A percentile compares a stretch with the other conserved stretches of the same genome.
These are phyloP conservation scores for Chaunax sp. DNA, from an alignment of 2,797 vertebrate species.

Conservation along the genomic window DNA sequence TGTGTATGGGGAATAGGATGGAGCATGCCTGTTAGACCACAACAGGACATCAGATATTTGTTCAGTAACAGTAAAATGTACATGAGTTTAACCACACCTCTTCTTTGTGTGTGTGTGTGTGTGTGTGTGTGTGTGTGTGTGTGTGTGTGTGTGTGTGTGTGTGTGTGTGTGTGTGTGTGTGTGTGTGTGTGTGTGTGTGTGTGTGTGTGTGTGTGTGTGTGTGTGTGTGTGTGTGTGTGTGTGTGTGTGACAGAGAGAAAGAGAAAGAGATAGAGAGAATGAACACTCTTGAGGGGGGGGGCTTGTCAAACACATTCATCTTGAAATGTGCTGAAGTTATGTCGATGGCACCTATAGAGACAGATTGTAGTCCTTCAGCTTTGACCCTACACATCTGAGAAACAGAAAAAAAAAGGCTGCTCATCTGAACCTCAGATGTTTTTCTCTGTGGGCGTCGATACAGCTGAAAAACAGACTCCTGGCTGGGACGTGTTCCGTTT, in stretches of 20 bases:
- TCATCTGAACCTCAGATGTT: constrained; percentile 74
- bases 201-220: constrained; percentile 47
- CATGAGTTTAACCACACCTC: constrained; percentile 79
- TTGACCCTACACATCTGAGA: constrained; percentile 53
- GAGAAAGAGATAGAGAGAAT: constrained; percentile 36
- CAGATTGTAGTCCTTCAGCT: constrained; percentile 35
- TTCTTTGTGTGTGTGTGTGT: constrained; percentile 49
- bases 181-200: constrained; percentile 16
- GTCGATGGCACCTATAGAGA: constrained; percentile 42
- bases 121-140: constrained; percentile 41
- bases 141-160: constrained; percentile 11
- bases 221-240: constrained; percentile 29
- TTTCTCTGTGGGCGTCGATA: constrained; percentile 34
- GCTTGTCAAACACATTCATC: constrained; percentile 50
- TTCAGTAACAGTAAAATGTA: constrained; percentile 79
- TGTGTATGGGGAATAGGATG: constrained; percentile 74
- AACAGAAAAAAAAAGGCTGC: constrained; percentile 51
- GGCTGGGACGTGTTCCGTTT: constrained; percentile 64
- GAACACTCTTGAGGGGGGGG: constrained; percentile 8
- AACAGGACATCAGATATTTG: constrained; percentile 83
- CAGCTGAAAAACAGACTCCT: constrained; percentile 40
- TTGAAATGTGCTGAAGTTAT: constrained; percentile 18
- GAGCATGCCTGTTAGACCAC: constrained; percentile 80
- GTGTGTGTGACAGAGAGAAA: background rate
- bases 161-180: constrained; percentile 2